Base-by-base conservation (phyloP, 2,888 invertebrate genomes). In the Apamea sordens region DNA sequence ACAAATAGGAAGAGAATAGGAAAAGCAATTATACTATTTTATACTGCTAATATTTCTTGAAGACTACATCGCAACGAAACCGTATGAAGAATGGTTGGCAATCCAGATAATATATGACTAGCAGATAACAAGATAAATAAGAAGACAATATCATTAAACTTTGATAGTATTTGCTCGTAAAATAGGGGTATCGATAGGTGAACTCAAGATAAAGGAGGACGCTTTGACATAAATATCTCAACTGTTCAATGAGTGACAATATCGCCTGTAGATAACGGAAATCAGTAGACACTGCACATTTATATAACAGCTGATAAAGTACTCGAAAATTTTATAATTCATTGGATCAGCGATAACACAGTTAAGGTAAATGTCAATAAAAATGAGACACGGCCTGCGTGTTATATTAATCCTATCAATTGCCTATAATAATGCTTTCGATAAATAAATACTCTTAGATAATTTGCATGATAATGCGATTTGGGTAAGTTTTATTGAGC, bases 181-280 rank as follows among this genome's bases (percentile, higher is more conserved):
- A 69, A 65, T 13, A 15, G 2, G 10, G 56, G 18, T 73, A 44
- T 64, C 61, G 64, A 79, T 86, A 76, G 11, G 18, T 56, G 32
- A 59, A 63, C 41, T 53, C 10, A 50, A 53, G 79, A 73, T 70
- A 79, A 72, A n/a, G 50, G 47, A 68, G 32, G 8, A 73, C 2
- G 15, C 28, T n/a, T 47, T 11, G 47, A 72, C 61, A 73, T 69
- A 72, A 76, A 83, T 69, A 76, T 67, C 64, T 67, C 64, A 76
- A 79, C 53, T 68, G 73, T 13, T 86, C 71, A 84, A 74, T 83
- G 65, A 79, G 36, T 84, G 74, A 74, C 76, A 86, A 56, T 2
- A 32, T 59, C 76, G 65, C 80, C 74, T 6, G 5, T 41, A 67
- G 76, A 84, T 86, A 80, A 67, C 24, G 32, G 6, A 83, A 86